Evolutionary conservation across 2,888 invertebrate genomes (phyloP).

Genomic region (Rhyacophila evoluta): DNA sequence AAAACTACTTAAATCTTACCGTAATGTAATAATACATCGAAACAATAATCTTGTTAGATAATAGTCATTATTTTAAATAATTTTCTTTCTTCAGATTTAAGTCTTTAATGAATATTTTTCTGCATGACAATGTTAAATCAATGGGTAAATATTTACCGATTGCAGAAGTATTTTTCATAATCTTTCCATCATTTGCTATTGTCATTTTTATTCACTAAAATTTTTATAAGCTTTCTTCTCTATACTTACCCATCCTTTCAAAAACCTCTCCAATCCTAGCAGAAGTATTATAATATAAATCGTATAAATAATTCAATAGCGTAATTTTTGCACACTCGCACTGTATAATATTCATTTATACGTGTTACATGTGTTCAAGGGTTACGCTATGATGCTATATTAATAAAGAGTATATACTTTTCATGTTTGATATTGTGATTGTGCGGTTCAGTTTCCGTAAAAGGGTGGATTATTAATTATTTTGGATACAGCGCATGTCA

Average conservation of each 20-base stretch:
- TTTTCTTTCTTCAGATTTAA: not conserved
- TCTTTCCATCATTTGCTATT: not conserved
- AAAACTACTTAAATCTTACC: too few relatives aligned
- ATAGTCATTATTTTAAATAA: too few relatives aligned
- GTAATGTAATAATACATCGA: too few relatives aligned
- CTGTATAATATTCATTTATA: not conserved
- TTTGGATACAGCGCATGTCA: constrained; percentile 40
- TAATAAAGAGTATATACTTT: not conserved
- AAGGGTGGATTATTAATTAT: constrained; percentile 22
- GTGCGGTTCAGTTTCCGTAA: not conserved
- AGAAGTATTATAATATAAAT: not conserved
- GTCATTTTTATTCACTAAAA: constrained; percentile 4
- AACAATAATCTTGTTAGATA: too few relatives aligned
- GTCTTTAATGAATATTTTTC: not conserved
- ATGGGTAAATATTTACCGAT: not conserved
- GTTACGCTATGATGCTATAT: not conserved
- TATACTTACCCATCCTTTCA: not conserved
- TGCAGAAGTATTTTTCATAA: constrained; percentile 5
- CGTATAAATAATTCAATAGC: not conserved
- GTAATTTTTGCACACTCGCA: not conserved
- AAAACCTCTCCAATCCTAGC: constrained; percentile 4
- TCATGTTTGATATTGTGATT: constrained; percentile 6
- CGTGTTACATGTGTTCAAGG: not conserved
- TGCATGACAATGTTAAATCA: not conserved
- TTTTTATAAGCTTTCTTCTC: constrained; percentile 9